phyloP scores from a whole-genome alignment of 2,888 invertebrate genomes.

The Platynereis dumerilii region DNA sequence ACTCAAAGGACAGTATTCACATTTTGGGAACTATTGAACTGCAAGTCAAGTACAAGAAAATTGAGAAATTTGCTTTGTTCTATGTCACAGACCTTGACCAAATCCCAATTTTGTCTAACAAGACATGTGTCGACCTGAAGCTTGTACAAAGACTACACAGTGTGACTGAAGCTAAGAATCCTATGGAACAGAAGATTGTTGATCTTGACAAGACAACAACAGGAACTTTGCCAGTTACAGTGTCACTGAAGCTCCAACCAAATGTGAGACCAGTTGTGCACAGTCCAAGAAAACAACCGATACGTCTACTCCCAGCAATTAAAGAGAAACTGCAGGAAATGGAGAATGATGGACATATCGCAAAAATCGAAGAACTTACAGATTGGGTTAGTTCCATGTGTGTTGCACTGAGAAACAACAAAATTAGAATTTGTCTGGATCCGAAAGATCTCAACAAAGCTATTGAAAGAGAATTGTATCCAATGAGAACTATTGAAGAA shows the following conservation, averaged over 20 bases:
- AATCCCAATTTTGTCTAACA: no score
- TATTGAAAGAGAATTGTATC: conserved; percentile 4
- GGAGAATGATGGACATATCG: neutral
- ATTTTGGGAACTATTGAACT: no score
- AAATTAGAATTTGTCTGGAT: conserved; percentile 16
- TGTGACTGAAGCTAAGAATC: no score
- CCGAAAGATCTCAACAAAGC: conserved; percentile 11
- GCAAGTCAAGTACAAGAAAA: no score
- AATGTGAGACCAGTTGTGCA: conserved; percentile 3
- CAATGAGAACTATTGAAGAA: conserved; percentile 3
- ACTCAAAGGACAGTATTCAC: no score
- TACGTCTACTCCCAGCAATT: neutral
- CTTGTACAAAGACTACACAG: no score
- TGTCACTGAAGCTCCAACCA: neutral
- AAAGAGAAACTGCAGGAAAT: conserved; percentile 5
- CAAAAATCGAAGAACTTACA: neutral
- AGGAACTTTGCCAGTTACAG: neutral
- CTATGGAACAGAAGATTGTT: no score
- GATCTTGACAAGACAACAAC: neutral
- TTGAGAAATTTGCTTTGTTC: no score
- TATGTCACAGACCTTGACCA: no score
- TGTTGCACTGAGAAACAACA: neutral
- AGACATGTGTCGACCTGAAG: no score
- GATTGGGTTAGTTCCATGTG: conserved; percentile 17
- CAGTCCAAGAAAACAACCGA: neutral